Evolutionary conservation across 2,888 invertebrate genomes (phyloP), one percentile per base, ranked within the genome.

Genomic region (Caenorhabditis auriculariae): DNA sequence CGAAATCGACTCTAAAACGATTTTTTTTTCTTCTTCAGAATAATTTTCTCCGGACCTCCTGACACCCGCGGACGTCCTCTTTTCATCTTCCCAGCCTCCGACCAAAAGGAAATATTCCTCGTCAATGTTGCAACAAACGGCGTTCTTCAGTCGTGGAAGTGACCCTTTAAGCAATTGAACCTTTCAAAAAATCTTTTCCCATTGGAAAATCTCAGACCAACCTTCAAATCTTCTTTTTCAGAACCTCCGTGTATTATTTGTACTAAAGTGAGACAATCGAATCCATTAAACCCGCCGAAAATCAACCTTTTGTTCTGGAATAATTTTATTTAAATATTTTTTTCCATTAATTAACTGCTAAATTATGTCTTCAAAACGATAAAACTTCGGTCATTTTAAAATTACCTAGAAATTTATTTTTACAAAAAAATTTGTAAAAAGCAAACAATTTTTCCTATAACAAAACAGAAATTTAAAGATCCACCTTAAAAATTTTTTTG

Each of bases 21-120:
- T 9, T 28, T 27, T 15, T 35, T 35, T 7, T 15, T 17, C 35
- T n/a, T 38, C 23, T 27, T 26, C 19, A n/a, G 23, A 39, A 29
- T 17, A 12, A 6, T 5, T 38, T 41, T 28, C 15, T 17, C 12
- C 9, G n/a, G 17, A 59, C 59, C 54, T 66, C 53, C 60, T 41
- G 39, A 73, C 66, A n/a, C 73, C 58, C 15, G 69, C 59, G 29
- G 58, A 55, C 44, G 75, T 58, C 9, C 70, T 70, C 37, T 66
- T 43, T 23, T 57, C 66, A 39, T 72, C 76, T 51, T 77, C 74
- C 76, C 76, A 77, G n/a, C 77, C 77, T 15, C 77, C 77, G 45
- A 77, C 64, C 29, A 77, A 35, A 15, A 74, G 39, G 23, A 73
- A 55, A 37, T 57, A 46, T 19, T 45, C 50, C 26, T 37, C 19